Base-by-base conservation (phyloP, 2,888 invertebrate genomes). In the Argyresthia goedartella region DNA sequence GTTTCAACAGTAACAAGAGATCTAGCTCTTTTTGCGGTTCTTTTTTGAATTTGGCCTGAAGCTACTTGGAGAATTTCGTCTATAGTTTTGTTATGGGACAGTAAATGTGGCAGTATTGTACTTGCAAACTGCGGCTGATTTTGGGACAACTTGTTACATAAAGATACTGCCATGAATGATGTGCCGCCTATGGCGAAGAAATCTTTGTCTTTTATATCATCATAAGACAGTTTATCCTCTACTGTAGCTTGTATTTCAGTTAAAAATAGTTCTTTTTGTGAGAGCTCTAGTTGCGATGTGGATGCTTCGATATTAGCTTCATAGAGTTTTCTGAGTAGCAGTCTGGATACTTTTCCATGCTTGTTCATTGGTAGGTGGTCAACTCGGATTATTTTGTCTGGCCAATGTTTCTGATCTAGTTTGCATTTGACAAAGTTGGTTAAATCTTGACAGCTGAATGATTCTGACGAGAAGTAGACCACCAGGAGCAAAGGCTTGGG, bases 321-420 rank as follows among this genome's bases (percentile, higher is more conserved):
- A 67, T 76, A 87, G 60, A 87, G 68, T 54, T 75, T 69, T 51
- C 76, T 67, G 43, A 91, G 64, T 16, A 76, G 66, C 49, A 70
- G 62, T 59, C 76, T 88, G 42, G 89, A 89, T 53, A 91, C 73
- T 84, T 94, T 94, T n/a, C 94, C 94, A 76, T 93, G 91, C 6
- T 68, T 60, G 53, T 90, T 92, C 15, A 90, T 71, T 46, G 91
- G 92, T 60, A 93, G 73, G 54, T 79, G 74, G 36, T 89, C 73
- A 9, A 92, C 69, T 55, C 88, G 80, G 49, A 90, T 70, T 58
- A 93, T 87, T 71, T 88, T 85, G 72, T 94, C 93, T 0, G 94
- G 94, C 69, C 88, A 87, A 59, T 89, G 88, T 58, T 81, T 77
- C 45, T 81, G 71, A 54, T 84, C 73, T 11, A 90, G 70, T 64